A percentile compares a stretch with the other conserved stretches of the same genome.
Evolutionary conservation across 1,140 invertebrate species (phyloP).

Genomic region (Leptinotarsa lineolata): DNA sequence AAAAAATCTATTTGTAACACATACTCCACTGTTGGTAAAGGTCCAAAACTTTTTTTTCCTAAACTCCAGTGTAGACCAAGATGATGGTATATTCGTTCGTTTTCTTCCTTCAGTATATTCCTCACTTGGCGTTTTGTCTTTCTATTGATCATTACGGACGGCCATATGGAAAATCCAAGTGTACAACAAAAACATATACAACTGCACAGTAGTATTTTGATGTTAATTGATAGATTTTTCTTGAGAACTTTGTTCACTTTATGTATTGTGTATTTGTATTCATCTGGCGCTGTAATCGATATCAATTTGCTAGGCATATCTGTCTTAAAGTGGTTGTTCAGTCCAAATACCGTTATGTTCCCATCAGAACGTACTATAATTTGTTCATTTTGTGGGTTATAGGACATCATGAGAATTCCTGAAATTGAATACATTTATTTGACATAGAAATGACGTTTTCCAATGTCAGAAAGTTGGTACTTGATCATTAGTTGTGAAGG

Average conservation of each 20-base stretch:
- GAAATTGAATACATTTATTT: background rate
- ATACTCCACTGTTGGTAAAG: conserved; percentile 32
- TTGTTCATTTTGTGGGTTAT: conserved; percentile 21
- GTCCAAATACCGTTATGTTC: conserved; percentile 34
- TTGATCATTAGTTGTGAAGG: too few species aligned
- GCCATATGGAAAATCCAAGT: conserved; percentile 28
- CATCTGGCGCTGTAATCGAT: conserved; percentile 34
- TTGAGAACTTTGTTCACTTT: conserved; percentile 32
- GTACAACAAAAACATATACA: conserved; percentile 34
- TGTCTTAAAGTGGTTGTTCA: conserved; percentile 34
- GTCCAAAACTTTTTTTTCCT: conserved; percentile 29
- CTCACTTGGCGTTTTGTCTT: conserved; percentile 31
- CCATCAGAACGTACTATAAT: conserved; percentile 36
- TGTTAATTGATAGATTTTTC: conserved; percentile 25
- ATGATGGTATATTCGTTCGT: conserved; percentile 34
- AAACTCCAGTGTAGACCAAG: conserved; percentile 36
- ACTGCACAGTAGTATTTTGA: conserved; percentile 23
- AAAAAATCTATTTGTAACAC: conserved; percentile 35
- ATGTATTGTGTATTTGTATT: conserved; percentile 35
- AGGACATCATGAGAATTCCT: conserved; percentile 15
- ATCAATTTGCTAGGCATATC: conserved; percentile 33
- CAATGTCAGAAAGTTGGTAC: background rate
- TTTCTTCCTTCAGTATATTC: conserved; percentile 30
- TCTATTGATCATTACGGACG: conserved; percentile 32
- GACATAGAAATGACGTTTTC: conserved; percentile 1